Conservation (phyloP, 2,113 vertebrate genomes). For the Ageneiosus marmoratus region DNA sequence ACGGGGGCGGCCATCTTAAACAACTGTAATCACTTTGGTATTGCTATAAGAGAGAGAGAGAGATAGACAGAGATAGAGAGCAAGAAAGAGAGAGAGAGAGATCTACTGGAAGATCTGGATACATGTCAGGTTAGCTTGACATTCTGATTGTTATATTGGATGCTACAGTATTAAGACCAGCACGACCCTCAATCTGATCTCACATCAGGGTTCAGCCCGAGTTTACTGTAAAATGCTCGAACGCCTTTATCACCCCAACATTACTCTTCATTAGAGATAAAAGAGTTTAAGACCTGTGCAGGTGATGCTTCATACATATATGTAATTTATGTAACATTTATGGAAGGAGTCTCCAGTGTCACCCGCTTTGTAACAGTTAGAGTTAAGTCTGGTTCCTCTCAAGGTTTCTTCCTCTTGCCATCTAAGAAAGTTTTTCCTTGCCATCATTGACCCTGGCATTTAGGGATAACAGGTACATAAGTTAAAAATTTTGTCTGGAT, state of each 20-base stretch:
- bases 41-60: not conserved
- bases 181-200: constrained; percentile 23
- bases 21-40: not conserved
- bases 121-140: not conserved
- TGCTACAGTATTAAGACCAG: not conserved
- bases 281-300: not conserved
- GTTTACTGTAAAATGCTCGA: not conserved
- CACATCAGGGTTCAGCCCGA: not conserved
- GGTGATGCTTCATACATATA: no score
- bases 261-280: not conserved
- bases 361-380: not conserved
- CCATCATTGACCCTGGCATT: no score
- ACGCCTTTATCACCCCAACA: not conserved
- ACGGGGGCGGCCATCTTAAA: not conserved
- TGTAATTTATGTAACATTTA: not conserved
- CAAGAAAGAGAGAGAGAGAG: not conserved
- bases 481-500: no score
- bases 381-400: not conserved
- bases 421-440: no score
- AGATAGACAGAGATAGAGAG: not conserved
- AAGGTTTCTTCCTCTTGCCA: no score
- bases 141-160: not conserved
- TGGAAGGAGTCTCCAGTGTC: constrained; percentile 4
- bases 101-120: not conserved
- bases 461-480: no score